Conservation (phyloP, 1,140 invertebrate species). For the Tetragonula clypearis region DNA sequence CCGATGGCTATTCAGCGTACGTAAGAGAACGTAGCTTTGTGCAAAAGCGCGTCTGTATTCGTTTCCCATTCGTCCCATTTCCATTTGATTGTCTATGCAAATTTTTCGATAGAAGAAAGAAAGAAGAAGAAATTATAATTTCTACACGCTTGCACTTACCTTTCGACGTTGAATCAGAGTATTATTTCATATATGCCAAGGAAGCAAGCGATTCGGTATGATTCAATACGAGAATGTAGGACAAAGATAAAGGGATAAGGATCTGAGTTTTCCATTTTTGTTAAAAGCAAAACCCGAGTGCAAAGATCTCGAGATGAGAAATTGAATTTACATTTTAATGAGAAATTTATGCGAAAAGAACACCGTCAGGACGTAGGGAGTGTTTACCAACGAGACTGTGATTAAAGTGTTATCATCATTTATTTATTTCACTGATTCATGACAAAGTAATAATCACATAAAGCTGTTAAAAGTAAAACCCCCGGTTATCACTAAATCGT, state of each 20-base stretch:
- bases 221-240: neutral
- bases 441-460: slow-evolving; percentile 80
- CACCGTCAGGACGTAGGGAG: neutral
- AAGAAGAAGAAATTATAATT: no score
- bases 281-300: neutral
- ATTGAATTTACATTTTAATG: neutral
- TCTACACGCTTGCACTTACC: no score
- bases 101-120: no score
- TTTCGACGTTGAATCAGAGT: no score
- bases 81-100: no score
- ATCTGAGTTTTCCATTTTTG: no score
- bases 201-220: no score
- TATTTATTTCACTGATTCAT: slow-evolving; percentile 78
- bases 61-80: no score
- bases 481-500: slow-evolving; percentile 75
- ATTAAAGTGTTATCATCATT: slow-evolving; percentile 76
- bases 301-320: neutral
- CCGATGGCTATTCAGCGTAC: neutral
- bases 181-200: no score
- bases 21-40: no score
- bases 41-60: no score
- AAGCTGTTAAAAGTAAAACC: slow-evolving; percentile 76
- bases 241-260: neutral
- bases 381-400: neutral
- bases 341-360: neutral